phyloP scores from a whole-genome alignment of 2,888 invertebrate species.

The Buathra laborator region DNA sequence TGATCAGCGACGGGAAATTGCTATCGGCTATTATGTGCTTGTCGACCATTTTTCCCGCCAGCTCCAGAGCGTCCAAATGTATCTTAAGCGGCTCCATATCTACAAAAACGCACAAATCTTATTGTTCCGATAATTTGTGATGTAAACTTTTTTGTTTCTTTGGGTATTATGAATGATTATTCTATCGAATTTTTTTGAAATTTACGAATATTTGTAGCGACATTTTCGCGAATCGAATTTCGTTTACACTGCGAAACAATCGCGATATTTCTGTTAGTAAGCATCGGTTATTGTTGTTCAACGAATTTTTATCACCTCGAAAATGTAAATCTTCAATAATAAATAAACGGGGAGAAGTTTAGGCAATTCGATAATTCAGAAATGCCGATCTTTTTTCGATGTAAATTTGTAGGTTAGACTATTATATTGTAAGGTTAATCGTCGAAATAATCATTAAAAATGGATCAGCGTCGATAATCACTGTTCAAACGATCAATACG shows the following conservation, averaged over 20 bases:
- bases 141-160: background rate
- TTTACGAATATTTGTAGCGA: background rate
- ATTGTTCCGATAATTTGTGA: background rate
- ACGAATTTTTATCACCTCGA: background rate
- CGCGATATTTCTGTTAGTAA: background rate
- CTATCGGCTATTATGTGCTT: slow-evolving; percentile 90
- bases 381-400: slow-evolving; percentile 24
- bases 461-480: background rate
- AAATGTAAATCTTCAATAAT: background rate
- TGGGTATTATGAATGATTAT: no score
- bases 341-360: background rate
- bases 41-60: slow-evolving; percentile 93
- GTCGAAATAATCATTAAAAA: background rate
- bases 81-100: slow-evolving; percentile 84
- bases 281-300: background rate
- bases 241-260: background rate
- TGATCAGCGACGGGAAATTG: slow-evolving; percentile 90
- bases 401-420: slow-evolving; percentile 54
- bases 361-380: background rate
- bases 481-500: background rate
- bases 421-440: slow-evolving; percentile 1
- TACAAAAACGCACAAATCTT: slow-evolving; percentile 14
- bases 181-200: background rate
- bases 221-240: background rate
- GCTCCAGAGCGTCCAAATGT: slow-evolving; percentile 89